These are phyloP conservation scores for Rhamnusium bicolor DNA, from an alignment of 2,888 invertebrate species.

Conservation along the genomic window DNA sequence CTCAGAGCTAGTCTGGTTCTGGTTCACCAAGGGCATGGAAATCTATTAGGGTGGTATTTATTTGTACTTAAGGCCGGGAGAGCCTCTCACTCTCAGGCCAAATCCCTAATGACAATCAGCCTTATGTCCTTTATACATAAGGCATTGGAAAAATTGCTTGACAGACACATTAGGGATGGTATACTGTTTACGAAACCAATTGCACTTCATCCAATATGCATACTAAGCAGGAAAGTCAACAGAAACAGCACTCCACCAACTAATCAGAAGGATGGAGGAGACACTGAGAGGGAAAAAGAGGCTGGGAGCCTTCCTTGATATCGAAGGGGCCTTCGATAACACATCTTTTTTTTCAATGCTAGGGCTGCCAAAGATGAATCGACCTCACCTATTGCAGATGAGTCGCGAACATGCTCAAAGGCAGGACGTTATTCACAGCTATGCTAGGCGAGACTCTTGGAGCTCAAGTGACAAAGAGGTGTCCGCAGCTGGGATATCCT, in stretches of 20 bases:
- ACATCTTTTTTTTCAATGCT: neutral
- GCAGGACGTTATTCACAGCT: neutral
- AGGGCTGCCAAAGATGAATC: neutral
- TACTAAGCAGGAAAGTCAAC: too few species aligned
- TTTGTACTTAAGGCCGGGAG: neutral
- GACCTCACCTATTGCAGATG: too few species aligned
- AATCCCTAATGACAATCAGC: neutral
- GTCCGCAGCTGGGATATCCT: neutral
- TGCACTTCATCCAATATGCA: too few species aligned
- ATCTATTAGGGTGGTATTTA: neutral
- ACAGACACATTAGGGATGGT: too few species aligned
- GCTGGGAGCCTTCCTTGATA: neutral
- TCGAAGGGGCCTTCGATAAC: neutral
- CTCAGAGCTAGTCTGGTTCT: neutral
- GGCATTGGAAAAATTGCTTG: neutral
- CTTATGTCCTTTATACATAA: neutral
- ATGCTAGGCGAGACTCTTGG: neutral
- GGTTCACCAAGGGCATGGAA: neutral
- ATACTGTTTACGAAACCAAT: too few species aligned
- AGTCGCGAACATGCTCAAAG: too few species aligned
- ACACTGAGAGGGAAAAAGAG: neutral
- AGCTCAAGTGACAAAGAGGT: neutral
- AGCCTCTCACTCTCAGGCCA: neutral
- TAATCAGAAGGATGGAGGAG: too few species aligned
- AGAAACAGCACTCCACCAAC: too few species aligned